A percentile compares a stretch with the other conserved stretches of the same genome.
phyloP scores from a whole-genome alignment of 2,888 invertebrate genomes.

The Serrognathus titanus region DNA sequence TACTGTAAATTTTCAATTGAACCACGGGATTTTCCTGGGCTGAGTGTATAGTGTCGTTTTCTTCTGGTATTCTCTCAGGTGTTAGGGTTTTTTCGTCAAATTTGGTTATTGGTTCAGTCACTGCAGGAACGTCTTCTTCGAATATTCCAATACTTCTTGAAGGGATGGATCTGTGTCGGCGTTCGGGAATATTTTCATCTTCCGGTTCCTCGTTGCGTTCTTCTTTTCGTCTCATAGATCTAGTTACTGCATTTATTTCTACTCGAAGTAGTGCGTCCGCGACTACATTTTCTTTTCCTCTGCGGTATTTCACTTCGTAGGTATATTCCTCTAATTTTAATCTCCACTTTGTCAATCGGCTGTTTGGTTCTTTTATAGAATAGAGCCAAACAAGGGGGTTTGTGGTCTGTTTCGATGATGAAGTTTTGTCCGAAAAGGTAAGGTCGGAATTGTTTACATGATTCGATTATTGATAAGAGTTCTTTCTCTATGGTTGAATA shows the following conservation, averaged over 20 bases:
- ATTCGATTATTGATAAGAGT: slow-evolving; percentile 4
- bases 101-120: too few species aligned
- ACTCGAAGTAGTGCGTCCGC: slow-evolving; percentile 15
- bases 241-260: slow-evolving; percentile 3
- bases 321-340: slow-evolving; percentile 13
- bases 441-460: slow-evolving; percentile 10
- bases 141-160: too few species aligned
- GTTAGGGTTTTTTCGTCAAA: too few species aligned
- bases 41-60: too few species aligned
- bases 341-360: slow-evolving; percentile 4
- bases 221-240: too few species aligned
- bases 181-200: too few species aligned
- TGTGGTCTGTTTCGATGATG: slow-evolving; percentile 17
- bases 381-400: slow-evolving; percentile 15
- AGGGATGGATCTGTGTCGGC: too few species aligned
- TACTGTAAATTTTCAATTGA: too few species aligned
- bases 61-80: too few species aligned
- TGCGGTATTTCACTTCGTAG: slow-evolving; percentile 13
- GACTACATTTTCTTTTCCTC: slow-evolving; percentile 15
- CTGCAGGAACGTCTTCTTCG: too few species aligned
- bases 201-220: too few species aligned
- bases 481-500: slow-evolving; percentile 6
- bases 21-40: too few species aligned
- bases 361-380: slow-evolving; percentile 11
- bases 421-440: slow-evolving; percentile 11